Conservation (phyloP, 2,888 invertebrate species). For the Cephus pygmeus region DNA sequence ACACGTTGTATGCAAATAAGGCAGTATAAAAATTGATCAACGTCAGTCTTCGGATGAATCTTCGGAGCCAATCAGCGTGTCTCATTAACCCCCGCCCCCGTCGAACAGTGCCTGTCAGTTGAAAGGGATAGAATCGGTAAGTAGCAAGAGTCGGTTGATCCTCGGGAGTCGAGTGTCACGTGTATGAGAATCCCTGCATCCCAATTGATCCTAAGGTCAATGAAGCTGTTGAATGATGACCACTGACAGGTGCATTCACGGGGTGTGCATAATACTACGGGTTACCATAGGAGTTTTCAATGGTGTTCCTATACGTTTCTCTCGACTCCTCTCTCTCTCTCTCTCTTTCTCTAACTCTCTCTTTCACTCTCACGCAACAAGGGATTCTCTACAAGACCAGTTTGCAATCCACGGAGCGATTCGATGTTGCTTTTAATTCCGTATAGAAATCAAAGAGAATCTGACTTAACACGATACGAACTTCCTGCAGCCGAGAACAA, state of each 20-base stretch:
- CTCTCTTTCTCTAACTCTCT: neutral
- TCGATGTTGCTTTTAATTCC: neutral
- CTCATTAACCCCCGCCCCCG: conserved; percentile 54
- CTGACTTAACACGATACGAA: neutral
- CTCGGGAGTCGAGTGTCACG: neutral
- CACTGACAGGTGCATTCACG: conserved; percentile 55
- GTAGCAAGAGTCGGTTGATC: neutral
- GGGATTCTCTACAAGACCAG: neutral
- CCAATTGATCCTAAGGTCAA: conserved; percentile 57
- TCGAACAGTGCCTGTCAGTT: conserved; percentile 46
- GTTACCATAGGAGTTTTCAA: conserved; percentile 38
- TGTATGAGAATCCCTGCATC: conserved; percentile 51
- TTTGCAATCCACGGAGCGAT: neutral
- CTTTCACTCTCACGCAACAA: neutral
- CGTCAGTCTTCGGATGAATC: conserved; percentile 51
- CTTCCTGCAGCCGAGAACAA: neutral
- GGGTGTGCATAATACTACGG: conserved; percentile 42
- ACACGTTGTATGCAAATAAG: conserved; percentile 49
- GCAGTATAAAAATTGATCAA: conserved; percentile 52
- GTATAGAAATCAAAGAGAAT: neutral
- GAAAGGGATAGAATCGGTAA: conserved; percentile 15
- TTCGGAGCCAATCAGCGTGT: conserved; percentile 50
- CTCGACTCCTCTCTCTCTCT: neutral
- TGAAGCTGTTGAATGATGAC: conserved; percentile 59
- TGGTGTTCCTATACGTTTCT: conserved; percentile 13